phyloP scores from a whole-genome alignment of 2,888 invertebrate genomes.

The Agriopis aurantiaria region DNA sequence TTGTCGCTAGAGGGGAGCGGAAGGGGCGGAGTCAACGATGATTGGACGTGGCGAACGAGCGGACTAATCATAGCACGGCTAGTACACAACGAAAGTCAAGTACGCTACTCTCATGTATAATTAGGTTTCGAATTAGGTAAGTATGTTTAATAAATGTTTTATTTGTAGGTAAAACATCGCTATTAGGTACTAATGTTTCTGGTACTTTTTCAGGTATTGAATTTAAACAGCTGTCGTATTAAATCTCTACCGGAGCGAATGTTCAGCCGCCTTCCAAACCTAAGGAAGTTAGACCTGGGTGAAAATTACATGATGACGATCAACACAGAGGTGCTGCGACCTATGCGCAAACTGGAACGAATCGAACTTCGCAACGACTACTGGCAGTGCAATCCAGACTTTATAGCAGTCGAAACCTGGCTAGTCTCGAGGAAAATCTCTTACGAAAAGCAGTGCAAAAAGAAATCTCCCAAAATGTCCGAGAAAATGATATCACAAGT shows the following conservation, averaged over 20 bases:
- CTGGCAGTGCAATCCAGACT: slow-evolving; percentile 83
- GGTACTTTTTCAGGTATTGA: slow-evolving; percentile 78
- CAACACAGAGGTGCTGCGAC: slow-evolving; percentile 76
- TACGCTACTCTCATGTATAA: too few relatives aligned
- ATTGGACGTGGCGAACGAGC: too few relatives aligned
- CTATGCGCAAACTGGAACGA: slow-evolving; percentile 77
- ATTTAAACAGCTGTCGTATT: slow-evolving; percentile 87
- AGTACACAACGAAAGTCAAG: too few relatives aligned
- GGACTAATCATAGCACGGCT: too few relatives aligned
- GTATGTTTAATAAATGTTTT: too few relatives aligned
- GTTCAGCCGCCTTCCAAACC: slow-evolving; percentile 84
- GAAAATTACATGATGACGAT: slow-evolving; percentile 87
- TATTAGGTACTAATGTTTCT: background rate
- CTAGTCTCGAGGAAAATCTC: slow-evolving; percentile 68
- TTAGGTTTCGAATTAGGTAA: too few relatives aligned
- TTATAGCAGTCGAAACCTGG: slow-evolving; percentile 75
- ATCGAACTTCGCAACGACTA: slow-evolving; percentile 86
- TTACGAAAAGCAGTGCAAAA: slow-evolving; percentile 79
- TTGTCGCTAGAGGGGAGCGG: too few relatives aligned
- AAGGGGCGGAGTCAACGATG: too few relatives aligned
- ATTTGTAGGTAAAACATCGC: too few relatives aligned
- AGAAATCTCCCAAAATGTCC: slow-evolving; percentile 80
- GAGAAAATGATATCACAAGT: slow-evolving; percentile 85
- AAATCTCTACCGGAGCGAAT: slow-evolving; percentile 81
- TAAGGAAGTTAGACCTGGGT: slow-evolving; percentile 86